phyloP scores from a whole-genome alignment of 2,888 invertebrate genomes.

The Syrista parreyssii region DNA sequence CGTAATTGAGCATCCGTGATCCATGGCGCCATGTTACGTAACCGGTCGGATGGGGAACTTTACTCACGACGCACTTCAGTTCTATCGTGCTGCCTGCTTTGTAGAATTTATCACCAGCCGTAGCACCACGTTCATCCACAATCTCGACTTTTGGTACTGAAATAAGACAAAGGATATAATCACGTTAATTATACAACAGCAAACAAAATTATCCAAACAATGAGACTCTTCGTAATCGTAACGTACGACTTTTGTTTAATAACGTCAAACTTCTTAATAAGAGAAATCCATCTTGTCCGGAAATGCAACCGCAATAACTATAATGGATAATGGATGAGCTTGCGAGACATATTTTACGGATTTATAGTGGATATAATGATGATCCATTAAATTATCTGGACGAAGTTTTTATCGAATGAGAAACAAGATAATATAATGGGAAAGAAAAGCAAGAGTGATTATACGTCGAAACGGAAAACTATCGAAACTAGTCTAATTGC shows the following conservation, averaged over 20 bases:
- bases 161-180: conserved; percentile 38
- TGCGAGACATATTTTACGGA: neutral
- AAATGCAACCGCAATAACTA: neutral
- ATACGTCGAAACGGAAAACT: neutral
- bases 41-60: conserved; percentile 80
- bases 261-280: neutral
- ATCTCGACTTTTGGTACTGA: conserved; percentile 86
- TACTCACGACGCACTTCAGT: conserved; percentile 83
- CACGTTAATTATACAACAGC: too few species aligned
- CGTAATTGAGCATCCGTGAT: conserved; percentile 79
- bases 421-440: neutral
- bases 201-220: neutral
- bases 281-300: neutral
- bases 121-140: conserved; percentile 81
- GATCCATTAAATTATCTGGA: neutral
- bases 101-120: conserved; percentile 83
- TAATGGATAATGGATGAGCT: neutral
- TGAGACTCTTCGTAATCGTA: neutral
- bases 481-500: neutral
- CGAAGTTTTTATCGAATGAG: neutral
- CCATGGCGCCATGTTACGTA: conserved; percentile 86
- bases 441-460: neutral
- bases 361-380: neutral
- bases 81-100: conserved; percentile 87
- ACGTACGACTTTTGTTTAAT: neutral